phyloP scores from a whole-genome alignment of 2,888 invertebrate genomes.

The Agrotis clavis region DNA sequence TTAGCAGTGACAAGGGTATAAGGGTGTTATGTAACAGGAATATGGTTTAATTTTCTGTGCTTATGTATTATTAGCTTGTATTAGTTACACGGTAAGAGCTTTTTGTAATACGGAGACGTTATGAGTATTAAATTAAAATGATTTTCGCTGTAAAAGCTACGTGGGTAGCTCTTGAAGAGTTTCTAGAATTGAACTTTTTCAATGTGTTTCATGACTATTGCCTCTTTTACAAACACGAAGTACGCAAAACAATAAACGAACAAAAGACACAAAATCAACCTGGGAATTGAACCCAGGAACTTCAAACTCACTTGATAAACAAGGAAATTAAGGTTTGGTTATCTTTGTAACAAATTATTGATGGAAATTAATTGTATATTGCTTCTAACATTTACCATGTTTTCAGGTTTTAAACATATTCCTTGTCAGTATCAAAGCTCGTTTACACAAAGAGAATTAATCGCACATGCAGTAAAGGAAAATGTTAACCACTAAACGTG shows the following conservation, averaged over 20 bases:
- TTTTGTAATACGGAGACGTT: neutral
- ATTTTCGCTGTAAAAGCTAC: too few relatives aligned
- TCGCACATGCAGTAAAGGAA: neutral
- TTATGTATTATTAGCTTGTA: neutral
- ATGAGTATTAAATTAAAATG: neutral
- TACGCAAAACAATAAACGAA: too few relatives aligned
- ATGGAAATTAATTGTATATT: neutral
- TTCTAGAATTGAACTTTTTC: too few relatives aligned
- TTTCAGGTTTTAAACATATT: constrained; percentile 13
- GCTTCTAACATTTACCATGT: constrained; percentile 32
- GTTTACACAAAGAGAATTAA: neutral
- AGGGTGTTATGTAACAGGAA: neutral
- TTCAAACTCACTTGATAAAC: too few relatives aligned
- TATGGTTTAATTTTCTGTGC: neutral
- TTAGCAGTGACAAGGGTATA: constrained; percentile 7
- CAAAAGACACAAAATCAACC: neutral
- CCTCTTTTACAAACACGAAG: neutral
- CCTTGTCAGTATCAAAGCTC: neutral
- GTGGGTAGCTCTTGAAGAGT: too few relatives aligned
- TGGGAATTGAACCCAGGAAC: neutral
- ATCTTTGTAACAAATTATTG: neutral
- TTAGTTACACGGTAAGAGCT: neutral
- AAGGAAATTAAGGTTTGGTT: neutral
- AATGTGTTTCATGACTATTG: too few relatives aligned
- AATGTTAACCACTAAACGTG: too few relatives aligned